A percentile compares a stretch with the other conserved stretches of the same genome.
These are phyloP conservation scores for Cerastis leucographa DNA, from an alignment of 2,888 invertebrate genomes.

Conservation along the genomic window DNA sequence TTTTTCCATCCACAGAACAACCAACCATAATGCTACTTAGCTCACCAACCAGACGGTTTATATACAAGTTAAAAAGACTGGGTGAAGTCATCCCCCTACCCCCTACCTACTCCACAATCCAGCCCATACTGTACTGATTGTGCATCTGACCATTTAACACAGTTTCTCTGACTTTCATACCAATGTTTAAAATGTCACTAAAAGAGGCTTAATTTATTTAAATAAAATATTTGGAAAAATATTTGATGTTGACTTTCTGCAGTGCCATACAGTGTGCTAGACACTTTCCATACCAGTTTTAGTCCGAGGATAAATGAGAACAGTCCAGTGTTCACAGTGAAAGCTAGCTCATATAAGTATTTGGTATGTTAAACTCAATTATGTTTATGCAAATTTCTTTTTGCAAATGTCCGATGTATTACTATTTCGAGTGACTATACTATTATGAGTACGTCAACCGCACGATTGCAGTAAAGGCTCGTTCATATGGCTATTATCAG, in stretches of 20 bases:
- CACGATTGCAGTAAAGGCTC: background rate
- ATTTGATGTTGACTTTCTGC: background rate
- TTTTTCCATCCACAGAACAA: background rate
- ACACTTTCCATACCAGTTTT: constrained; percentile 66
- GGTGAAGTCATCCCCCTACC: background rate
- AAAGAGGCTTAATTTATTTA: background rate
- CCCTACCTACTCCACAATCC: background rate
- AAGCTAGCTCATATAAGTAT: constrained; percentile 44
- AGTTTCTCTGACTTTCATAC: too few relatives aligned
- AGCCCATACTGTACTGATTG: background rate
- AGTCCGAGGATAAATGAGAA: constrained; percentile 32
- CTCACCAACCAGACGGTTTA: background rate
- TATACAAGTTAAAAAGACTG: background rate
- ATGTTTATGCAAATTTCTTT: constrained; percentile 10
- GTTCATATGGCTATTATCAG: background rate
- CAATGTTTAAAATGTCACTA: background rate
- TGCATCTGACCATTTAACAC: background rate
- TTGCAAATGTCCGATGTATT: background rate
- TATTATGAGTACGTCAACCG: background rate
- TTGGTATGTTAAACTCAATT: background rate
- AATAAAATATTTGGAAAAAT: background rate
- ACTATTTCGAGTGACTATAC: too few relatives aligned
- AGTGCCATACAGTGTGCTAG: constrained; percentile 4
- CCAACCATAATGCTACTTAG: background rate
- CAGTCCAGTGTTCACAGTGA: constrained; percentile 39